A percentile compares a stretch with the other conserved stretches of the same genome.
Conservation (phyloP, 2,888 invertebrate genomes). For the Caenorhabditis japonica region DNA sequence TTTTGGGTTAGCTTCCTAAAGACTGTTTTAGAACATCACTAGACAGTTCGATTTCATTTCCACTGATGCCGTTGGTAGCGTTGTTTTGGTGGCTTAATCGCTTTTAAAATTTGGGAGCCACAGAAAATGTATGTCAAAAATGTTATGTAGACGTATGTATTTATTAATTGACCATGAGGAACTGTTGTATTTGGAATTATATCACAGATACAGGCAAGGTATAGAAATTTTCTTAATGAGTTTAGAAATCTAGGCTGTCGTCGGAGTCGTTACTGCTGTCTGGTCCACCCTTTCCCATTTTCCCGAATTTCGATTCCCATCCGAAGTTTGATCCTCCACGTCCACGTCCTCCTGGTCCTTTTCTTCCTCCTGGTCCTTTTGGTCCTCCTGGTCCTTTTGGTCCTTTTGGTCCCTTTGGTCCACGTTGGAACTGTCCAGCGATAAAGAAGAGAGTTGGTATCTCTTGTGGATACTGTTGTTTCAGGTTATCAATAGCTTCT, state of each 20-base stretch:
- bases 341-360: slow-evolving; percentile 24
- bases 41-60: too few species aligned
- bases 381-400: slow-evolving; percentile 11
- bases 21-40: too few species aligned
- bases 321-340: slow-evolving; percentile 21
- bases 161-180: too few species aligned
- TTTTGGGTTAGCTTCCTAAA: too few species aligned
- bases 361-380: slow-evolving; percentile 20
- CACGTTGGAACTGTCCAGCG: slow-evolving; percentile 33
- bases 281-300: slow-evolving; percentile 4
- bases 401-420: slow-evolving; percentile 2
- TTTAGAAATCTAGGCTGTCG: slow-evolving; percentile 27
- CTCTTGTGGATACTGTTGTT: slow-evolving; percentile 37
- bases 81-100: too few species aligned
- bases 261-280: slow-evolving; percentile 22
- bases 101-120: too few species aligned
- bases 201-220: slow-evolving; percentile 20
- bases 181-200: slow-evolving; percentile 17
- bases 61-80: too few species aligned
- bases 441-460: slow-evolving; percentile 49
- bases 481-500: slow-evolving; percentile 43
- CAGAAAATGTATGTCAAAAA: too few species aligned
- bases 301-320: slow-evolving; percentile 5
- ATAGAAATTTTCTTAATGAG: background rate
- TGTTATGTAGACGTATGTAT: too few species aligned